Evolutionary conservation across 2,797 vertebrate species (phyloP), one percentile per base, ranked within the genome.

Genomic region (Ambastaia sidthimunki): DNA sequence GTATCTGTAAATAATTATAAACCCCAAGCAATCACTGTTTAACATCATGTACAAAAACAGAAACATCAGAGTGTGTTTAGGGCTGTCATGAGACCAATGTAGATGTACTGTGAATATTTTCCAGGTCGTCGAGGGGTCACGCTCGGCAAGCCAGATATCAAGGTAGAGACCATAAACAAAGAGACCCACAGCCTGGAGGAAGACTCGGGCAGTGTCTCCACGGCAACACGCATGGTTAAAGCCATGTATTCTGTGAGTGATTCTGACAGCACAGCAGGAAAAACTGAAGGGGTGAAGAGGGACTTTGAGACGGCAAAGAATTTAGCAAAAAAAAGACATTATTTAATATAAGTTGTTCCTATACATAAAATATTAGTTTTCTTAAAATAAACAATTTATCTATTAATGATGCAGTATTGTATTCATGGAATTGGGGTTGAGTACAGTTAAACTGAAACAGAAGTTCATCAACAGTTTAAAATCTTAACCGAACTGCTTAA

Each of bases 161-260:
- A 98, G 91, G 97, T 98, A 89, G 97, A 99, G 89, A 98, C 97
- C 0, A 97, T 98, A 83, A 98, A 97, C 92, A 95, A 98, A 85
- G 97, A 98, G 91, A 96, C 95, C 3, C 95, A 97, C 89, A 95
- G 95, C 0, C 90, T 98, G 82, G 97, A 98, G 78, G 97, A 98
- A 73, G 97, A 99, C 83, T 94, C 96, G 0, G 94, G 95, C 89
- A 97, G 96, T 3, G 92, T 98, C 75, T 97, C 96, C 89, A 98
- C 97, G 0, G 97, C 97, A 2, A 97, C 97, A 0, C 95, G 97
- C 0, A 96, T 99, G 93, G 97, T 98, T 93, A 98, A 98, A 88
- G 96, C 96, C 90, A 97, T 99, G 94, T 99, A 98, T 93, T 98
- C 96, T 83, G 97, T 98, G 88, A 94, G 96, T 85, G 41, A 50